Conservation (phyloP, 1,140 invertebrate genomes). For the Plectus sambesii region DNA sequence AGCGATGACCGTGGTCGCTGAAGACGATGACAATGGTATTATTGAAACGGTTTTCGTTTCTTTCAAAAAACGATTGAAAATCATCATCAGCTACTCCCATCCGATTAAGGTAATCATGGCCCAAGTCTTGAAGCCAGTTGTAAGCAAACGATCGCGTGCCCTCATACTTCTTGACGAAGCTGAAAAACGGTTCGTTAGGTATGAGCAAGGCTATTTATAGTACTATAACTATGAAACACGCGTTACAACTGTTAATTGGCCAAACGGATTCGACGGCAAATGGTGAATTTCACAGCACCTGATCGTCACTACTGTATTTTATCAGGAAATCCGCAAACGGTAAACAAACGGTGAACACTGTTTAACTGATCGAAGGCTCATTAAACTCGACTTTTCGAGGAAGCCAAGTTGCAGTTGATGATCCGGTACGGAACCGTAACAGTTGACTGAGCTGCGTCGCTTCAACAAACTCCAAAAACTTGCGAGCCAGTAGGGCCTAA, state of each 20-base stretch:
- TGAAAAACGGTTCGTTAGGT: slow-evolving; percentile 5
- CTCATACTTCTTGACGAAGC: slow-evolving; percentile 27
- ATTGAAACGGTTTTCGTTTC: slow-evolving; percentile 33
- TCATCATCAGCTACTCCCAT: slow-evolving; percentile 25
- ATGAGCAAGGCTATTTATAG: slow-evolving; percentile 21
- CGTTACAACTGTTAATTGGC: slow-evolving; percentile 15
- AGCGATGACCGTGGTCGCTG: slow-evolving; percentile 82
- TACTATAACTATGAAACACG: slow-evolving; percentile 27
- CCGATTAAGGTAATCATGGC: slow-evolving; percentile 36
- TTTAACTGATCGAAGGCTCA: too few species aligned
- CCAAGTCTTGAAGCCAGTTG: slow-evolving; percentile 31
- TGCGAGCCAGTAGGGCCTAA: slow-evolving; percentile 6
- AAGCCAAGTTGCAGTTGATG: neutral
- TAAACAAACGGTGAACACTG: neutral
- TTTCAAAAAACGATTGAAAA: slow-evolving; percentile 21
- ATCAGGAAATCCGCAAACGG: slow-evolving; percentile 1
- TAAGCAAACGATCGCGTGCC: slow-evolving; percentile 29
- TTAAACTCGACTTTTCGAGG: too few species aligned
- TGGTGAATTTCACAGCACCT: slow-evolving; percentile 8
- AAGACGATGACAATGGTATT: slow-evolving; percentile 62
- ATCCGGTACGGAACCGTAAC: slow-evolving; percentile 11
- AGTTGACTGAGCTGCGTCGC: slow-evolving; percentile 11
- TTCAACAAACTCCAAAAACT: slow-evolving; percentile 3
- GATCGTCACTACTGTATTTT: slow-evolving; percentile 7
- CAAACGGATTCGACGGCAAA: slow-evolving; percentile 17